A percentile compares a stretch with the other conserved stretches of the same genome.
phyloP scores from a whole-genome alignment of 2,888 invertebrate species.

The Macaria notata region DNA sequence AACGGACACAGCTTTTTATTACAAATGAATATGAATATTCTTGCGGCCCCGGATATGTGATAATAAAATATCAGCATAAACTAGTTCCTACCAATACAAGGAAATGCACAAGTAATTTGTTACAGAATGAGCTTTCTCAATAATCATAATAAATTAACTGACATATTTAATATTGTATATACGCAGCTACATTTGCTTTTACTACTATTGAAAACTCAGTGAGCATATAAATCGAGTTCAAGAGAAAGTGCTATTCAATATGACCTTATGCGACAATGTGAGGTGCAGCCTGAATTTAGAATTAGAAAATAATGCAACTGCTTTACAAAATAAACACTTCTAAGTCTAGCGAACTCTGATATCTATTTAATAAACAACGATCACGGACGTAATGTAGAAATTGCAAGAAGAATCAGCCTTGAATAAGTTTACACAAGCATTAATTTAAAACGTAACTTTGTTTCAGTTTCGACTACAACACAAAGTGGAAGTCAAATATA shows the following conservation, averaged over 20 bases:
- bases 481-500: too few species aligned
- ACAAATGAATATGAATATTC: conserved; percentile 16
- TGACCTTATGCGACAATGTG: conserved; percentile 2
- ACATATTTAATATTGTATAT: too few species aligned
- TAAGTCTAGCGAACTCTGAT: neutral
- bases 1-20: conserved; percentile 15
- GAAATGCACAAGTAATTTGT: too few species aligned
- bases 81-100: too few species aligned
- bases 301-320: conserved; percentile 6
- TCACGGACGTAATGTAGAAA: conserved; percentile 11
- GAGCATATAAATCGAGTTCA: conserved; percentile 4
- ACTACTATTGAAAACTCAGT: too few species aligned
- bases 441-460: too few species aligned
- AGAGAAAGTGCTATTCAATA: conserved; percentile 9
- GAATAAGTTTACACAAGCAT: neutral
- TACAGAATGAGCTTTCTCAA: too few species aligned
- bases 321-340: neutral
- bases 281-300: neutral
- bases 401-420: conserved; percentile 3
- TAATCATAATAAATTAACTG: too few species aligned
- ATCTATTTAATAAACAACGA: conserved; percentile 14
- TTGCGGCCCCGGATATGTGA: neutral
- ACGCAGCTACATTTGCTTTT: too few species aligned
- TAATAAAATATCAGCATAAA: neutral
- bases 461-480: too few species aligned